Evolutionary conservation across 2,888 invertebrate genomes (phyloP).

Genomic region (Hyles lineata): DNA sequence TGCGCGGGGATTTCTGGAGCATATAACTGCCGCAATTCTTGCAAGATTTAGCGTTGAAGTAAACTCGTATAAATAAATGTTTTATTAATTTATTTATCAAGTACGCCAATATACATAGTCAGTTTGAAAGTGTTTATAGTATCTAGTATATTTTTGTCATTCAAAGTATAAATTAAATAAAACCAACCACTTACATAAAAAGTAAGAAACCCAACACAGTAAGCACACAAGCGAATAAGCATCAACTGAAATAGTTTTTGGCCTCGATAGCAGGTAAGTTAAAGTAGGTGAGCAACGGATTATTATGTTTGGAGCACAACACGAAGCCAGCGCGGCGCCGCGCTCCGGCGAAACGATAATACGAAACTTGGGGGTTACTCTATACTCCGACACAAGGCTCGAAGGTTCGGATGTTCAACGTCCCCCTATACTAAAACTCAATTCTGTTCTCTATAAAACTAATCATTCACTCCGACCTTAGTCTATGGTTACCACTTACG

Average conservation of each 20-base stretch:
- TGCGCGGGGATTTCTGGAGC: too few relatives aligned
- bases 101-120: too few relatives aligned
- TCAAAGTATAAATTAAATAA: background rate
- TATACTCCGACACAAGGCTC: too few relatives aligned
- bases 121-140: background rate
- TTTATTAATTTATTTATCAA: too few relatives aligned
- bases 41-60: too few relatives aligned
- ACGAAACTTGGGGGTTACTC: background rate
- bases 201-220: background rate
- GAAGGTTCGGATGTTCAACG: too few relatives aligned
- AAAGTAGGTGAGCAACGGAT: constrained; percentile 24
- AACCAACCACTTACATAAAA: background rate
- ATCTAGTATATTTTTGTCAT: background rate
- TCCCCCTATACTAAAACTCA: too few relatives aligned
- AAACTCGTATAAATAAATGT: too few relatives aligned
- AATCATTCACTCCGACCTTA: too few relatives aligned
- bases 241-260: background rate
- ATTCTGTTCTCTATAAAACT: too few relatives aligned
- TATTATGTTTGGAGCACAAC: constrained; percentile 24
- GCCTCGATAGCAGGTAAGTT: background rate
- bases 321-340: background rate
- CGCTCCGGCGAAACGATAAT: background rate
- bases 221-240: background rate
- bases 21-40: too few relatives aligned
- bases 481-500: too few relatives aligned